Evolutionary conservation across 1,140 invertebrate genomes (phyloP).

Genomic region (Ceratitis capitata): DNA sequence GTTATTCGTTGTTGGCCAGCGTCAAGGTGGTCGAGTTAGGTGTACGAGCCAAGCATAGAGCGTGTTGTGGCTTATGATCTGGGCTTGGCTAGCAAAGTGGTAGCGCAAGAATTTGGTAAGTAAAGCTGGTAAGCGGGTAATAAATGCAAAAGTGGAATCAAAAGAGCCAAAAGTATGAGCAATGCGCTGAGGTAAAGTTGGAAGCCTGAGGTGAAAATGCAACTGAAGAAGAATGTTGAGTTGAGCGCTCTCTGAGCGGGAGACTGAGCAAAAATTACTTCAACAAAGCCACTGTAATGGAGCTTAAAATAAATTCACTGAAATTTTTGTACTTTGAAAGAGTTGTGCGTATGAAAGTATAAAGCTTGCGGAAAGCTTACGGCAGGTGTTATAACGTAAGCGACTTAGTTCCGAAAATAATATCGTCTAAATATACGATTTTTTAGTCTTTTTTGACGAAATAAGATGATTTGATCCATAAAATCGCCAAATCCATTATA

Average conservation of each 20-base stretch:
- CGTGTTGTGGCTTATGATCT: not conserved
- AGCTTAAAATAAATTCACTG: too few relatives aligned
- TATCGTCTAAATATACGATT: too few relatives aligned
- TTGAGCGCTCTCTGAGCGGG: not conserved
- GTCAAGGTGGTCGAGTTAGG: slow-evolving; percentile 25
- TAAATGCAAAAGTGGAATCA: not conserved
- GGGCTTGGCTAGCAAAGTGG: not conserved
- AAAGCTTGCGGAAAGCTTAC: not conserved
- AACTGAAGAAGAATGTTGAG: not conserved
- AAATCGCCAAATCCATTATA: too few relatives aligned
- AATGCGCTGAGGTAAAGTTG: not conserved
- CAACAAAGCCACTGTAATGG: too few relatives aligned
- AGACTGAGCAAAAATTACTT: not conserved
- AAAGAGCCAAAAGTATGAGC: not conserved
- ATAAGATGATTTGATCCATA: too few relatives aligned
- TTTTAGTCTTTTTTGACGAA: too few relatives aligned
- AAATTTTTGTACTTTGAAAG: too few relatives aligned
- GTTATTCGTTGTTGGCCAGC: not conserved
- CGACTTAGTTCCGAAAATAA: not conserved
- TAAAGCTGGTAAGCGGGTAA: not conserved
- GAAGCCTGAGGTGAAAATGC: not conserved
- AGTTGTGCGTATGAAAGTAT: not conserved
- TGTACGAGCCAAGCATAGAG: too few relatives aligned
- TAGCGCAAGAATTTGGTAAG: slow-evolving; percentile 14
- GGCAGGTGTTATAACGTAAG: not conserved